Base-by-base conservation (phyloP, 2,113 vertebrate genomes). In the Caloenas nicobarica region DNA sequence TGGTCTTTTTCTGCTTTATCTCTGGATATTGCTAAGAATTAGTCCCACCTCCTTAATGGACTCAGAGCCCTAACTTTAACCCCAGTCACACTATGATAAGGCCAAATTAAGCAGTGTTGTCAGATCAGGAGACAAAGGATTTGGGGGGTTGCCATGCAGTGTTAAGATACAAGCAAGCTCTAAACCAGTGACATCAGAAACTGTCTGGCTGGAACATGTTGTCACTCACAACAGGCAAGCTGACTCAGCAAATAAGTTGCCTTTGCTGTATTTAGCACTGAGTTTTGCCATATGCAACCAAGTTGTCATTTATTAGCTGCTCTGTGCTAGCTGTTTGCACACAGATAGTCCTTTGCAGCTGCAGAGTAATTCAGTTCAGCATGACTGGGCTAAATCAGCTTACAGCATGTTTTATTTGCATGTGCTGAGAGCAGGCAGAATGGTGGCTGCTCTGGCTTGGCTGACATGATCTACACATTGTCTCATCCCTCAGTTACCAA, bases 181-280 rank as follows among this genome's bases (percentile, higher is more conserved):
- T 60, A 16, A 81, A 28, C 4, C 40, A 65, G 29, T 31, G 15
- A 14, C 25, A 89, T 15, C 17, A 29, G 40, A 31, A 92, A 2
- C 5, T 57, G 28, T 0, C 29, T 19, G 31, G 8, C 0, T 3
- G 33, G 29, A 36, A 33, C 51, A 33, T 9, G 71, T 17, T 24
- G 14, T 38, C 0, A 0, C 22, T 26, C 46, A 48, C 42, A 57
- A 9, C 23, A 13, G 36, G 34, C 0, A 0, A 72, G n/a, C 61
- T 81, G 73, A 64, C 23, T 81, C 46, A 33, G 42, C 19, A 13
- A 5, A 91, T 71, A 64, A 74, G 38, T 53, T 10, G 7, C 17
- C 38, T 62, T 71, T 69, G 44, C 53, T 60, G 42, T 65, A 24
- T 29, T 89, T 60, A 54, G 38, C 17, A 15, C 25, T 16, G 34